These are phyloP conservation scores for Ditylenchus weischeri DNA, from an alignment of 2,888 invertebrate species.

Conservation along the genomic window DNA sequence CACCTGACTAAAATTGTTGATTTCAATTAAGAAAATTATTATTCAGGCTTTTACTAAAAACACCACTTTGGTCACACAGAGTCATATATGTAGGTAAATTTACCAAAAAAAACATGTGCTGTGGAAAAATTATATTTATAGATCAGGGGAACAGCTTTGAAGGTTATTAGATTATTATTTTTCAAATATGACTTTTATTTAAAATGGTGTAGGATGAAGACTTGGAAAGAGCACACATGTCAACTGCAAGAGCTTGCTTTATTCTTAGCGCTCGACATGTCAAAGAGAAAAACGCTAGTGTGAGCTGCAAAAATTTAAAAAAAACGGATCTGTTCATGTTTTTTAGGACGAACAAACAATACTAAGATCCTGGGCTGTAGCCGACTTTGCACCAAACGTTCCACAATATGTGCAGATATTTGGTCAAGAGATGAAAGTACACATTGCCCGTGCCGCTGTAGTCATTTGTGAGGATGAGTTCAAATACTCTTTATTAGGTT, in stretches of 20 bases:
- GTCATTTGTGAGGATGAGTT: slow-evolving; percentile 98
- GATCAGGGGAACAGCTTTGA: no score
- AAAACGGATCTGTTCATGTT: no score
- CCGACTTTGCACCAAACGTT: slow-evolving; percentile 92
- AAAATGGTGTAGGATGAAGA: slow-evolving; percentile 83
- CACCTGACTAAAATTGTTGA: no score
- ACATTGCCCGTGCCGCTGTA: slow-evolving; percentile 96
- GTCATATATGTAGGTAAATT: slow-evolving; percentile 96
- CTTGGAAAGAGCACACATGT: slow-evolving; percentile 88
- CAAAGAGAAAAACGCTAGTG: slow-evolving; percentile 39
- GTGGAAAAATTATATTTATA: no score
- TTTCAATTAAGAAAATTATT: no score
- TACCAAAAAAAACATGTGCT: no score
- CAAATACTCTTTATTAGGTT: slow-evolving; percentile 74
- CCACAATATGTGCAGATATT: slow-evolving; percentile 98
- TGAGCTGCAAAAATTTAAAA: not conserved
- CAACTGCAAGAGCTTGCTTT: slow-evolving; percentile 94
- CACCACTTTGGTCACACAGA: slow-evolving; percentile 91
- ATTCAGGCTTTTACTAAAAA: slow-evolving; percentile 78
- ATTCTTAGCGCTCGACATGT: slow-evolving; percentile 79
- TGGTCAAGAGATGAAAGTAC: slow-evolving; percentile 93
- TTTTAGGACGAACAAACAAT: slow-evolving; percentile 73
- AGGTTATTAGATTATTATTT: no score
- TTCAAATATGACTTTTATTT: not conserved
- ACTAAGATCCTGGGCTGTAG: slow-evolving; percentile 90